Evolutionary conservation across 2,797 vertebrate species (phyloP).

Genomic region (Numenius phaeopus): DNA sequence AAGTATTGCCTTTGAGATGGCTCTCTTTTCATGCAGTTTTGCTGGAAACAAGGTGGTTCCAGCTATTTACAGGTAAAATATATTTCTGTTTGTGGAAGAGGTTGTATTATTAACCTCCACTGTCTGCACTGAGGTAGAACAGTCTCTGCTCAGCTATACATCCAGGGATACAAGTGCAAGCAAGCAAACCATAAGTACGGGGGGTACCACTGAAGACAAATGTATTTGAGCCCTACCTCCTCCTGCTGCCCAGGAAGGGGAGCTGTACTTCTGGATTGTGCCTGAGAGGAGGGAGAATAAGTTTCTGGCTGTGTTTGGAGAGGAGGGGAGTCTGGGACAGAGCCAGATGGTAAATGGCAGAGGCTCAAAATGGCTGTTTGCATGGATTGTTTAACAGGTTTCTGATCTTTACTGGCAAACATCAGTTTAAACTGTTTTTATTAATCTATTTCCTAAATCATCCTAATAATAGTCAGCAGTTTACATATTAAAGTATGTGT

Average conservation of each 20-base stretch:
- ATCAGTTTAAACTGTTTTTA: not conserved
- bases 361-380: not conserved
- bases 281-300: not conserved
- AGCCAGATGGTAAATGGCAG: not conserved
- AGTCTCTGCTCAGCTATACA: not conserved
- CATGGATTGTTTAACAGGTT: not conserved
- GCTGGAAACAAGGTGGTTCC: not conserved
- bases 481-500: not conserved
- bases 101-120: not conserved
- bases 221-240: not conserved
- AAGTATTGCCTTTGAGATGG: not conserved
- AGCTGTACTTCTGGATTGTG: not conserved
- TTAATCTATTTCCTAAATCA: not conserved
- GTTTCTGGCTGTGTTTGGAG: rapidly evolving
- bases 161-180: not conserved
- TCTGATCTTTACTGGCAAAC: not conserved
- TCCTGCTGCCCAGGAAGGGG: not conserved
- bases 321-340: rapidly evolving
- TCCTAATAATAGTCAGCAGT: not conserved
- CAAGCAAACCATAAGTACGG: not conserved
- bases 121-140: not conserved
- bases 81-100: not conserved
- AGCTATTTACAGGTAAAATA: not conserved
- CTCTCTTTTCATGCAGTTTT: not conserved
- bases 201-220: not conserved